A percentile compares a stretch with the other conserved stretches of the same genome.
phyloP scores from a whole-genome alignment of 1,140 invertebrate species.

The Rhysida immarginata region DNA sequence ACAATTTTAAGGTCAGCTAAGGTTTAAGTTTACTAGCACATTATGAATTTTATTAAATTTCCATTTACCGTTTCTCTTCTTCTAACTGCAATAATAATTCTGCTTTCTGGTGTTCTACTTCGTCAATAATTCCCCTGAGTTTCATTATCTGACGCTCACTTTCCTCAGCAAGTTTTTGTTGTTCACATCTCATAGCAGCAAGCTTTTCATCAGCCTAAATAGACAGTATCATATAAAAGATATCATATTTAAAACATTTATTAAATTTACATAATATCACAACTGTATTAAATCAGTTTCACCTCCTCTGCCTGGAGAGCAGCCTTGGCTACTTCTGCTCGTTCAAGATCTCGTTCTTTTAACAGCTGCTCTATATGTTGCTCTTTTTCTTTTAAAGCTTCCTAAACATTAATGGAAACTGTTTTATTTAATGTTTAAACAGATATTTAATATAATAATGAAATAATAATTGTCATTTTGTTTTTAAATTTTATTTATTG shows the following conservation, averaged over 20 bases:
- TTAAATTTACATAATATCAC: too few species aligned
- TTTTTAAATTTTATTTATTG: too few species aligned
- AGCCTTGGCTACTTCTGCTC: slow-evolving; percentile 57
- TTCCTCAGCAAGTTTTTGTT: slow-evolving; percentile 28
- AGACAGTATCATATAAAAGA: too few species aligned
- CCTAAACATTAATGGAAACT: slow-evolving; percentile 45
- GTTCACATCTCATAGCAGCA: slow-evolving; percentile 12
- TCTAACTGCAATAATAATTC: slow-evolving; percentile 52
- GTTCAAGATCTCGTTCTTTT: slow-evolving; percentile 74
- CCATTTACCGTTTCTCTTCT: slow-evolving; percentile 52
- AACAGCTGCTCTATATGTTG: slow-evolving; percentile 78
- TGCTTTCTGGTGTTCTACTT: slow-evolving; percentile 47
- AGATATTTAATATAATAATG: too few species aligned
- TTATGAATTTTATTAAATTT: too few species aligned
- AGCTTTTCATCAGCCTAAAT: slow-evolving; percentile 12
- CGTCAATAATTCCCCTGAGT: slow-evolving; percentile 28
- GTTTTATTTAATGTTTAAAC: too few species aligned
- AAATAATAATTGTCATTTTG: too few species aligned
- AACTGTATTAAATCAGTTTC: too few species aligned
- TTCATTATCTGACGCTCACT: slow-evolving; percentile 34
- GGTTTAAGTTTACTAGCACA: too few species aligned
- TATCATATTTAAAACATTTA: too few species aligned
- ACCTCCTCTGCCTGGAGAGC: slow-evolving; percentile 53
- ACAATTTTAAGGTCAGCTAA: too few species aligned
- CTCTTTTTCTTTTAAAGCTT: slow-evolving; percentile 79